phyloP scores from a whole-genome alignment of 1,140 invertebrate genomes.

The Propsilocerus akamusi region DNA sequence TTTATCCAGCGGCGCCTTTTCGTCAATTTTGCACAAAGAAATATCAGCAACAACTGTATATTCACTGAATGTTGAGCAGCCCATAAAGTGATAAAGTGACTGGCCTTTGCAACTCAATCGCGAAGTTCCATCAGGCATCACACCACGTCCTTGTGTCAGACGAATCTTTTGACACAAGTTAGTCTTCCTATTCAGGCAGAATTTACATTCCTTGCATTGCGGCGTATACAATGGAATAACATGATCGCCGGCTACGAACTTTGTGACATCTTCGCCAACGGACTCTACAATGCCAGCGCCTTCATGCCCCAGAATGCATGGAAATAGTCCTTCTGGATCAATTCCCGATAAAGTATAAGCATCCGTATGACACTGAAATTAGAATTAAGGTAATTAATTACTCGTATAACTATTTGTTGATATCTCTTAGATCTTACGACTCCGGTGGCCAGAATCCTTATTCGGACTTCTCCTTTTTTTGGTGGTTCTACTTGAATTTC shows the following conservation, averaged over 20 bases:
- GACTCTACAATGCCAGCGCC: conserved; percentile 92
- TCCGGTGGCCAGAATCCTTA: conserved; percentile 67
- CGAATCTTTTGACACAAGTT: conserved; percentile 93
- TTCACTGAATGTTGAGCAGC: conserved; percentile 91
- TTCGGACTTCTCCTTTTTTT: conserved; percentile 65
- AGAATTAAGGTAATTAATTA: background rate
- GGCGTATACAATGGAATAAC: conserved; percentile 93
- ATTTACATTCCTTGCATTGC: conserved; percentile 92
- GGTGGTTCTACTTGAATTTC: conserved; percentile 89
- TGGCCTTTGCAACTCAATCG: conserved; percentile 80
- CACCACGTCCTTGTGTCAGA: conserved; percentile 64
- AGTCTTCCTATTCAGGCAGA: conserved; percentile 87
- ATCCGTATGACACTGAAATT: conserved; percentile 74
- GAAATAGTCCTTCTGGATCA: conserved; percentile 90
- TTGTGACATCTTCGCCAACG: conserved; percentile 81
- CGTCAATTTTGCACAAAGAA: conserved; percentile 67
- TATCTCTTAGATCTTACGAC: conserved; percentile 28
- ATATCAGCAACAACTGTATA: conserved; percentile 97
- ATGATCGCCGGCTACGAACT: conserved; percentile 79
- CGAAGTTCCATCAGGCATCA: conserved; percentile 93
- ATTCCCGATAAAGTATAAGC: conserved; percentile 80
- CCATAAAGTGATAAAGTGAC: conserved; percentile 91
- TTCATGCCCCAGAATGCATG: conserved; percentile 84
- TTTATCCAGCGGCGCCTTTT: conserved; percentile 67
- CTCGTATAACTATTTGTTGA: background rate